Conservation (phyloP, 2,888 invertebrate species). For the Mactromeris polynyma region DNA sequence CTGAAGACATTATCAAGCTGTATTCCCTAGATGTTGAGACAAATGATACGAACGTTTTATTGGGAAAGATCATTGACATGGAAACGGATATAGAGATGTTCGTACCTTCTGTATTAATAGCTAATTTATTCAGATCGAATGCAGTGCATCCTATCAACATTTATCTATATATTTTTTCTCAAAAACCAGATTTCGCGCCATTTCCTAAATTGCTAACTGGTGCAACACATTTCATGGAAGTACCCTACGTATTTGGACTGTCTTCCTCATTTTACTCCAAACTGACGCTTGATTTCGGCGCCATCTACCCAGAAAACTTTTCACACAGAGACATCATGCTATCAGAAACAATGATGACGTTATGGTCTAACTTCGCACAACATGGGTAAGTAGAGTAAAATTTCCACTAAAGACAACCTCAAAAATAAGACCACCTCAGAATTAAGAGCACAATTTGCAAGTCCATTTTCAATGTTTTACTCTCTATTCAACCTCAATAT, state of each 20-base stretch:
- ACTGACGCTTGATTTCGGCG: constrained; percentile 84
- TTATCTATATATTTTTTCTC: constrained; percentile 26
- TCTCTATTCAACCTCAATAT: too few relatives aligned
- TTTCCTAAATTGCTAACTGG: constrained; percentile 82
- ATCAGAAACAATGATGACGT: constrained; percentile 95
- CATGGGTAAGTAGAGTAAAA: constrained; percentile 94
- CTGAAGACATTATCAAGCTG: neutral
- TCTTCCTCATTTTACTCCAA: constrained; percentile 23
- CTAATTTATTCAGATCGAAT: too few relatives aligned
- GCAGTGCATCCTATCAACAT: too few relatives aligned
- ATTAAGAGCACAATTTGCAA: too few relatives aligned
- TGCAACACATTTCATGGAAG: constrained; percentile 82
- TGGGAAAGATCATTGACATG: neutral
- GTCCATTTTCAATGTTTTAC: too few relatives aligned
- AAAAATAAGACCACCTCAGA: too few relatives aligned
- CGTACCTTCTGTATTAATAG: neutral
- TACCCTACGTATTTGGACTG: constrained; percentile 83
- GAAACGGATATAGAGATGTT: neutral
- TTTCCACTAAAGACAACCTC: neutral
- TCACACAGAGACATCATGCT: constrained; percentile 93
- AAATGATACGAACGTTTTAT: neutral
- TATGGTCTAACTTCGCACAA: constrained; percentile 98
- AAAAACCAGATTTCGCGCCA: constrained; percentile 61
- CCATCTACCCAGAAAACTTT: constrained; percentile 89
- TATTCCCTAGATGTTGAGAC: neutral